Evolutionary conservation across 2,113 vertebrate genomes (phyloP).

Genomic region (Sterrhoptilus dennistouni): DNA sequence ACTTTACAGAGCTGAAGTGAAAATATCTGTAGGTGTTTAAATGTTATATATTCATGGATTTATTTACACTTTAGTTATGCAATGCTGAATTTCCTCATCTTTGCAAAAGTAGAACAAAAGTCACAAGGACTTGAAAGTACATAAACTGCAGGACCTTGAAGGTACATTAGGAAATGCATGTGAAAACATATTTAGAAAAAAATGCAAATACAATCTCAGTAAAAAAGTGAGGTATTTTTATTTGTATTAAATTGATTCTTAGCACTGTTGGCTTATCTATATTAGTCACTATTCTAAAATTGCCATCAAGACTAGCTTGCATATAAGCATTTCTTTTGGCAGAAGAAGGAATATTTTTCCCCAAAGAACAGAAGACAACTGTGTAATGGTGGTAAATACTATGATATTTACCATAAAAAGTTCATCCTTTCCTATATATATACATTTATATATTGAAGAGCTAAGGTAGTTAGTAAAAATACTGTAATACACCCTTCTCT

Average conservation of each 20-base stretch:
- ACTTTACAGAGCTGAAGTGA: constrained; percentile 65
- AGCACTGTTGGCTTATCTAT: neutral
- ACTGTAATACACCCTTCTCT: neutral
- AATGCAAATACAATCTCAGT: neutral
- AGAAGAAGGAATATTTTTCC: neutral
- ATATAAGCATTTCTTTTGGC: neutral
- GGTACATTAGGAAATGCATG: neutral
- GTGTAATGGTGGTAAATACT: neutral
- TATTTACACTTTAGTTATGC: constrained; percentile 67
- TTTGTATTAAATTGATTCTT: neutral
- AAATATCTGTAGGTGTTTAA: constrained; percentile 68
- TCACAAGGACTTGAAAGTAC: constrained; percentile 53
- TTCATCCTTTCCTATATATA: neutral
- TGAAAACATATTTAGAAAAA: neutral
- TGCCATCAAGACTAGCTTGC: neutral
- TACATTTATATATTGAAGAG: neutral
- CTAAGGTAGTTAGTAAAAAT: neutral
- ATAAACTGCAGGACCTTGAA: neutral
- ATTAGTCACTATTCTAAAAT: neutral
- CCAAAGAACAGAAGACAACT: neutral
- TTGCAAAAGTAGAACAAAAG: constrained; percentile 66
- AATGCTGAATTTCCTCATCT: constrained; percentile 64
- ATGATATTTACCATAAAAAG: neutral
- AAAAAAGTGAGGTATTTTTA: neutral
- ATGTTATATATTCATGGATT: constrained; percentile 60